Conservation (phyloP, 2,888 invertebrate genomes). For the Ceriagrion tenellum region DNA sequence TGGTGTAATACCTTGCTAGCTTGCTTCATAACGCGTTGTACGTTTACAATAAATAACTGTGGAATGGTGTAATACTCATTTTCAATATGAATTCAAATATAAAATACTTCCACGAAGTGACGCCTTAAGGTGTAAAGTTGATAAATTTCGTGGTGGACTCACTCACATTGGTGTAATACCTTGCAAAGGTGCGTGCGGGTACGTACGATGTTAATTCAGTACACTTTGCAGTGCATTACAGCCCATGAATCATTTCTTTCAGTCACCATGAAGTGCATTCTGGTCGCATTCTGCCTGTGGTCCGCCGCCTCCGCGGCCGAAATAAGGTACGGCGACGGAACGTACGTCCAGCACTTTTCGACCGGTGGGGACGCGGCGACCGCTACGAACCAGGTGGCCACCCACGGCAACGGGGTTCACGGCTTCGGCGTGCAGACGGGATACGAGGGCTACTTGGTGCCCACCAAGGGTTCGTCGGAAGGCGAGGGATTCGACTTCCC, state of each 20-base stretch:
- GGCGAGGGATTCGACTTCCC: not conserved
- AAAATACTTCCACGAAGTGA: too few relatives aligned
- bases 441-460: slow-evolving; percentile 73
- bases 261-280: not conserved
- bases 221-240: too few relatives aligned
- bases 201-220: too few relatives aligned
- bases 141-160: too few relatives aligned
- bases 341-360: slow-evolving; percentile 54
- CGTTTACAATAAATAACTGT: too few relatives aligned
- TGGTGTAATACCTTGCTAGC: too few relatives aligned
- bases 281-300: not conserved
- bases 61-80: too few relatives aligned
- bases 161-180: too few relatives aligned
- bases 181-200: too few relatives aligned
- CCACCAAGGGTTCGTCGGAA: slow-evolving; percentile 55
- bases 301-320: not conserved
- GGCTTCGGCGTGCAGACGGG: slow-evolving; percentile 73
- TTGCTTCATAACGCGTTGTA: too few relatives aligned
- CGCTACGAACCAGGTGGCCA: slow-evolving; percentile 19
- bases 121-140: too few relatives aligned
- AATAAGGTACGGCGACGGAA: slow-evolving; percentile 52
- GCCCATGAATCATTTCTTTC: not conserved
- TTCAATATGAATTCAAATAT: too few relatives aligned
- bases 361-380: not conserved
- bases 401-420: slow-evolving; percentile 43